These are phyloP conservation scores for Melanerpes aurifrons DNA, from an alignment of 2,113 vertebrate genomes.

Conservation along the genomic window DNA sequence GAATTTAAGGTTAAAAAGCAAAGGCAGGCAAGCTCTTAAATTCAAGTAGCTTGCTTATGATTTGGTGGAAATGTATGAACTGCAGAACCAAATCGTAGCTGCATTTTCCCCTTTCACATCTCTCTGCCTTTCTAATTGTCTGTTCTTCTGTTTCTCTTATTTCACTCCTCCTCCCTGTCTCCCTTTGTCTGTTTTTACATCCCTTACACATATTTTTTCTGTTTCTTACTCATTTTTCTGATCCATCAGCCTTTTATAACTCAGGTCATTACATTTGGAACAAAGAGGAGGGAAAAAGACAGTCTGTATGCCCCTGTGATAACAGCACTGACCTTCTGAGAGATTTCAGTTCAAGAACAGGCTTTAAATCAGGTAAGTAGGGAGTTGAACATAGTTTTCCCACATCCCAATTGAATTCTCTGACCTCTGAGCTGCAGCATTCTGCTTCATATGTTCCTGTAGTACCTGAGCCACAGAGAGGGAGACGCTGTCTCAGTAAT, in stretches of 20 bases:
- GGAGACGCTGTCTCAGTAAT: neutral
- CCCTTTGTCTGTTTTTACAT: neutral
- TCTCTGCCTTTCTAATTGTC: constrained; percentile 63
- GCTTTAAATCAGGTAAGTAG: constrained; percentile 69
- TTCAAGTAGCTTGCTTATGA: neutral
- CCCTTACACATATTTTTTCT: neutral
- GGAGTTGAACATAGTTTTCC: constrained; percentile 58
- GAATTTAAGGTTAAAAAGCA: neutral
- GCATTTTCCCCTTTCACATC: constrained; percentile 39
- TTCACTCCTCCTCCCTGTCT: constrained; percentile 11
- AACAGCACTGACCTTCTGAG: constrained; percentile 59
- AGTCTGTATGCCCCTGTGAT: constrained; percentile 60
- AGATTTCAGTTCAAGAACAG: constrained; percentile 62
- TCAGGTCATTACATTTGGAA: constrained; percentile 66
- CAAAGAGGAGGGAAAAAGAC: constrained; percentile 63
- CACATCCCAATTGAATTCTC: constrained; percentile 47
- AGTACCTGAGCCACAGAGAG: neutral
- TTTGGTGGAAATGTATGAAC: neutral
- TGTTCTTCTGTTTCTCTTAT: constrained; percentile 50
- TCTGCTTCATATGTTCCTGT: neutral
- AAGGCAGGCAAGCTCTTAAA: neutral
- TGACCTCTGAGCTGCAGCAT: neutral
- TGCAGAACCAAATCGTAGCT: neutral
- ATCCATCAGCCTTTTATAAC: constrained; percentile 53
- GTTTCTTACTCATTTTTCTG: constrained; percentile 43